Base-by-base conservation (phyloP, 2,113 vertebrate genomes). In the Ciconia stormi region DNA sequence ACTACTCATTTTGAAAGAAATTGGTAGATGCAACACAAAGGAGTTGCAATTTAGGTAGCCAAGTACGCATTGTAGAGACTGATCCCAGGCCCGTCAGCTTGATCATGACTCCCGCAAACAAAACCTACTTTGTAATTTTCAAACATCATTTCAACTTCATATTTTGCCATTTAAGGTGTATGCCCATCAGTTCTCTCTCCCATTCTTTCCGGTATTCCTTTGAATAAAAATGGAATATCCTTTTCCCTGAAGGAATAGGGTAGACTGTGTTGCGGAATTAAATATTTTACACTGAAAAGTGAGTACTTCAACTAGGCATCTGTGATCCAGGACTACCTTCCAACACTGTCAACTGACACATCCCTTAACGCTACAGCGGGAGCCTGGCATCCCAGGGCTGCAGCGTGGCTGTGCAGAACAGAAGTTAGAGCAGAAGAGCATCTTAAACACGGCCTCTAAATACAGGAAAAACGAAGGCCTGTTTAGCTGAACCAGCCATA, bases 1-100 rank as follows among this genome's bases (percentile, higher is more conserved):
- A 6, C 29, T 2, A 4, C 1, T 7, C 8, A 1, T 36, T 49
- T n/a, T 25, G 6, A 7, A 36, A 74, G 8, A 15, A 23, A 17
- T 3, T 3, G 21, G 42, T 19, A 58, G 29, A 15, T 16, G 17
- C n/a, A 38, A 6, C 10, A 55, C 25, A 22, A 46, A 32, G 10
- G 15, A 59, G 10, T 6, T 49, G 13, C 81, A 13, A 16, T 44
- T 66, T 15, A 6, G 5, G 27, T 12, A 42, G 25, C 32, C 26
- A 20, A 16, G 2, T 6, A 23, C 11, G 17, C 9, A 5, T 8
- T 36, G 20, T 40, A 17, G 21, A 69, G 25, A 21, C 27, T 13
- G 3, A 13, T 14, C 63, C 42, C 26, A 63, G 22, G n/a, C 58
- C 44, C 38, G 11, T 7, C 63, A 47, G 36, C 19, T 52, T 23